Evolutionary conservation across 2,888 invertebrate genomes (phyloP), one percentile per base, ranked within the genome.

Genomic region (Pherbina coryleti): DNA sequence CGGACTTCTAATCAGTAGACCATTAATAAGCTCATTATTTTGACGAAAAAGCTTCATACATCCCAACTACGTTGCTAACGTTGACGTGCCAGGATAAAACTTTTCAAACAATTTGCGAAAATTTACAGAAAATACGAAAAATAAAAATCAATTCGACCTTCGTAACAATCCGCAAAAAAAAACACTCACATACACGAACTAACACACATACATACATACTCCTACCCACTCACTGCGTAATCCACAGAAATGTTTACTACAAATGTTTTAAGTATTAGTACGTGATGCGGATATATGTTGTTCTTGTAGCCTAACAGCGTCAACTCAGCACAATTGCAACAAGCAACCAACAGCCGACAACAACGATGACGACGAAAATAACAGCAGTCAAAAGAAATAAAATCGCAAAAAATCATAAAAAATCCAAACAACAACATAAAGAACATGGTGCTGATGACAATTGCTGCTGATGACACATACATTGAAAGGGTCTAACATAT

Each of bases 211-310:
- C 37, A 66, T 2, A 17, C 67, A 34, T 22, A n/a, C 44, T n/a
- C 37, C 17, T 22, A 44, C 22, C 19, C 34, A 66, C n/a, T 67
- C 37, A 34, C 19, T 67, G 37, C 67, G 19, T 44, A 34, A 22
- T 44, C 37, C 34, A 37, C 44, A 34, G 14, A 11, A 67, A 67
- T 3, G 17, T 22, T 25, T 28, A 22, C 19, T 34, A 67, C 19
- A 37, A 67, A 67, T 37, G 22, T 31, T 67, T 34, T 28, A n/a
- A 60, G 17, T 60, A 17, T 2, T 11, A 67, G 22, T 44, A 37
- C 67, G 44, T 67, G 67, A 37, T 67, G 67, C 22, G 37, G 67
- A 67, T 67, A n/a, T 66, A 37, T 37, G 60, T 60, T 60, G 60
- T 60, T 44, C 9, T 67, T 67, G 22, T 67, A n/a, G 17, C 3